Evolutionary conservation across 2,888 invertebrate species (phyloP), one percentile per base, ranked within the genome.

Genomic region (Oscheius onirici): DNA sequence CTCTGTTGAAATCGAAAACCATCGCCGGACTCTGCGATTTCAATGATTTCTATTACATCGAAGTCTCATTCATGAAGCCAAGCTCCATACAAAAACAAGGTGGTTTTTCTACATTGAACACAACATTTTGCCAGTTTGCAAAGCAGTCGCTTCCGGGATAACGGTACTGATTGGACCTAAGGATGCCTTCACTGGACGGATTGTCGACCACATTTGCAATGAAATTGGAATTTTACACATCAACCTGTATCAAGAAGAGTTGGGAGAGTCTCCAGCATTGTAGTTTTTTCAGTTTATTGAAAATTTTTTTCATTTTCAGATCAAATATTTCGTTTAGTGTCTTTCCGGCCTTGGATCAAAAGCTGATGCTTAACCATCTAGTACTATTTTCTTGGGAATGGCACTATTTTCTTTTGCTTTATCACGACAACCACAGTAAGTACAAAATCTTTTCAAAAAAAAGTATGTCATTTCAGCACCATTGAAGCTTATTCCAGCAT

Each of bases 101-200:
- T 55, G 5, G 3, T 8, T 34, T 41, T 40, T 13, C 51, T 46
- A n/a, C 20, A 6, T n/a, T n/a, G 13, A 17, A 40, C 15, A 8
- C 34, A 11, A n/a, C 28, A 49, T 20, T 51, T 20, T 72, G 78
- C 65, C 26, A 82, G 82, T 82, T 24, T 77, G 76, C 44, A 68
- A 68, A 10, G 49, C 79, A 1, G 69, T 75, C 1, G 55, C 61
- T 10, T 69, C 74, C 1, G 78, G 75, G n/a, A 72, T 83, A 1
- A 63, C 73, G 3, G 70, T 79, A 2, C 67, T 83, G 2, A 80
- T 83, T 57, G 83, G 83, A 6, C 80, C 80, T 1, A 74, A 75
- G 17, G 72, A 76, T 51, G 41, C 76, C 1, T 75, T 79, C 58
- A 57, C 66, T 17, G 80, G 80, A 0, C 55, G 61, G 10, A 74